These are phyloP conservation scores for Pseudochirops cupreus DNA, from an alignment of 2,797 vertebrate genomes.

Conservation along the genomic window DNA sequence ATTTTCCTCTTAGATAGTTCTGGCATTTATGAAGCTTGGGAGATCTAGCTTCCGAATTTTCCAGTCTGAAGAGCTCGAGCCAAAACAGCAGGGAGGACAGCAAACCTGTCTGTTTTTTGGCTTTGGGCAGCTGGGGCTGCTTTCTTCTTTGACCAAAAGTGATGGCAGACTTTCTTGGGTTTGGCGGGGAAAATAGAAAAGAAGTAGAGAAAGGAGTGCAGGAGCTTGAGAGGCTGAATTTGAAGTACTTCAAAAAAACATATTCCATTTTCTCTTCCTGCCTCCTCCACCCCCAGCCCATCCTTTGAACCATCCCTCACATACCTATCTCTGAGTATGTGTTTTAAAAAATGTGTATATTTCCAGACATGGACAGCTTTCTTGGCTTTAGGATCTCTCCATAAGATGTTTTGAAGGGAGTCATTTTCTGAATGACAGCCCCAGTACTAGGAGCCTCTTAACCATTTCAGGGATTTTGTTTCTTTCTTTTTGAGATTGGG, in stretches of 20 bases:
- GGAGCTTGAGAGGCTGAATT: constrained; percentile 48
- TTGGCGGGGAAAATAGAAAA: constrained; percentile 55
- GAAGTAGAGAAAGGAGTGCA: constrained; percentile 34
- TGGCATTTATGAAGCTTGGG: constrained; percentile 83
- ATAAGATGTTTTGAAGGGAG: background rate
- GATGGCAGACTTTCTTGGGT: constrained; percentile 75
- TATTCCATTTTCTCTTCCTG: background rate
- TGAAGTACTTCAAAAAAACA: background rate
- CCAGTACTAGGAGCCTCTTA: background rate
- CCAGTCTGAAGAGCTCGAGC: constrained; percentile 81
- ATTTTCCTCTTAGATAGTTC: constrained; percentile 83
- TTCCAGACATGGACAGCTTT: background rate
- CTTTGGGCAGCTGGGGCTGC: constrained; percentile 80
- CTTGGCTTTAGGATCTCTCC: background rate
- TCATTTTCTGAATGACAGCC: background rate
- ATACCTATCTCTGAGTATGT: background rate
- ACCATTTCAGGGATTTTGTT: background rate
- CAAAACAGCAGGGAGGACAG: constrained; percentile 83
- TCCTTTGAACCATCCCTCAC: background rate
- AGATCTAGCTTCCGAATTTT: constrained; percentile 83
- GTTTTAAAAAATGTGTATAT: background rate
- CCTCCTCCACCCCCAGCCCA: background rate
- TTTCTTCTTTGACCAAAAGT: constrained; percentile 84
- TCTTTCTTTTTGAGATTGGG: background rate
- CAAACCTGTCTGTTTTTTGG: constrained; percentile 82